Evolutionary conservation across 2,797 vertebrate genomes (phyloP), one percentile per base, ranked within the genome.

Genomic region (Xyrichtys novacula): DNA sequence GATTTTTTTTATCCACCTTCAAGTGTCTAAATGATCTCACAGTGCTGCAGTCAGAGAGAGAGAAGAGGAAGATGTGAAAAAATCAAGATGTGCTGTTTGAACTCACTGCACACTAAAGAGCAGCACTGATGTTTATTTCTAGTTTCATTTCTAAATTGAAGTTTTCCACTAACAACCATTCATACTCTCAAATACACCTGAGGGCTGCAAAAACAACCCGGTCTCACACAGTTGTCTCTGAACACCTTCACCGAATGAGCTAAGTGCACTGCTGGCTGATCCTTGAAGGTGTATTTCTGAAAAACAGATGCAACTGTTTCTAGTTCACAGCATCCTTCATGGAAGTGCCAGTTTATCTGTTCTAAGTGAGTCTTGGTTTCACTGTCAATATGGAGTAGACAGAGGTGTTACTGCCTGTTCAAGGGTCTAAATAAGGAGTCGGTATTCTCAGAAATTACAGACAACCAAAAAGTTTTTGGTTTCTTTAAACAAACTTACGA

Each of bases 1-100:
- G 31, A 49, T 12, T 50, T 44, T 50, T 44, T 42, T 42, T 38
- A 49, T 71, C 73, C 20, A 55, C 65, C 60, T 65, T 65, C 66
- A 62, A 76, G 50, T 23, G n/a, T 65, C 43, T 50, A 68, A 53
- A 75, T 43, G 47, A 66, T 6, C 48, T 63, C 54, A 29, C 53
- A 16, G 25, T 16, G 40, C 25, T 17, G 36, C 29, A 47, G 56
- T 54, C 59, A 49, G 34, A 54, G n/a, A 0, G 4, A 65, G 26
- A 59, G 53, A 42, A 49, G 52, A 65, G 20, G 42, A 58, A 15
- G 7, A 20, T 17, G 49, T 50, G 10, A 34, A 25, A 46, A 48
- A 77, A 34, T 64, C 44, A 16, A 42, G 46, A 16, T 29, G 10
- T 25, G 46, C 68, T 78, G 73, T 50, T 38, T 38, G 5, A 25